Evolutionary conservation across 1,140 invertebrate species (phyloP), one percentile per base, ranked within the genome.

Genomic region (Drosophila micromelanica): DNA sequence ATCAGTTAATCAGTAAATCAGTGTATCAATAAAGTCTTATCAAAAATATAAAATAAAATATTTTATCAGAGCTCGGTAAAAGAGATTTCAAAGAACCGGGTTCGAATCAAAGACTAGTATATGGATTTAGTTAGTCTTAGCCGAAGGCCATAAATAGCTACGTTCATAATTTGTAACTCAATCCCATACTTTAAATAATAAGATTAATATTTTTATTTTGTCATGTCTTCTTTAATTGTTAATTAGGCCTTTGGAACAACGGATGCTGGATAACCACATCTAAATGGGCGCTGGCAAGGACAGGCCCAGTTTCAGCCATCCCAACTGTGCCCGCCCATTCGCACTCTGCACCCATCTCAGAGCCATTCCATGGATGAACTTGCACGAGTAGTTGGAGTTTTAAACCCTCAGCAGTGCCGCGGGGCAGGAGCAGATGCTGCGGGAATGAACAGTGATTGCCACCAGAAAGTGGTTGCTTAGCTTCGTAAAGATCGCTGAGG

Each of bases 361-460:
- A 13, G 7, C 32, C 20, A n/a, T 32, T 23, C 67, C 67, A 51
- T 23, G 40, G 23, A 11, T 32, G 23, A 3, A 87, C 43, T 49
- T 87, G 30, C 15, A 81, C 70, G 12, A 68, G 30, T 9, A 85
- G 45, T 59, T 84, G 74, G 6, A 85, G 60, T 17, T 49, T 48
- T 1, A 86, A 54, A 1, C 82, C 82, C 11, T 67, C 42, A 2
- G 12, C 12, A 12, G 84, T 80, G 0, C 94, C 94, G 20, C 91
- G 94, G 5, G 94, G 94, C 13, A 95, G 62, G 0, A 93, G 61
- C 1, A 95, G 82, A 51, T 94, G 86, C 49, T 78, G 49, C 0
- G 91, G 91, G 27, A 90, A 81, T 1, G 65, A n/a, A 45, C 56
- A 67, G 7, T 4, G 37, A 5, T 35, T 76, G 52, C 7, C 8